Evolutionary conservation across 1,140 invertebrate genomes (phyloP), one percentile per base, ranked within the genome.

Genomic region (Whitmania pigra): DNA sequence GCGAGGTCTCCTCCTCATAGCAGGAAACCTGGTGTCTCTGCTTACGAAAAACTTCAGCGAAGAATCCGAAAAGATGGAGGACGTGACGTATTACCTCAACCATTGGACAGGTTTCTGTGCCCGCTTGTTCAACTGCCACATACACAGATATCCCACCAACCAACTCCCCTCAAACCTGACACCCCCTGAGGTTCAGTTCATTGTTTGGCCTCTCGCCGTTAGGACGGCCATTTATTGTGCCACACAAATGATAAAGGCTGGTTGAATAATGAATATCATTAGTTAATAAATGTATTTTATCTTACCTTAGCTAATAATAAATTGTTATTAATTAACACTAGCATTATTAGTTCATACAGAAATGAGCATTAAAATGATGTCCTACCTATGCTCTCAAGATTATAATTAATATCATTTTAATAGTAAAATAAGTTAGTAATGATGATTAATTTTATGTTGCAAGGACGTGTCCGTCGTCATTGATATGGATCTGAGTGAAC

Each of bases 181-280:
- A 13, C 13, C 57, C 2, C 20, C 57, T 25, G 57, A 63, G 29
- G 57, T 63, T 13, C 22, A 63, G 57, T 63, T 63, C 57, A n/a
- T 63, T 31, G 57, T 63, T 22, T 63, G 57, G 57, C 57, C 57
- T 25, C 57, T 63, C 29, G 57, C 57, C 57, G 57, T 63, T 31
- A 63, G 57, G 57, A 63, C 57, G 11, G 57, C 57, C 57, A 63
- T 63, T 20, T 63, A 63, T 63, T 63, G 57, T 31, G 57, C 57
- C 29, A 25, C 57, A 15, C 57, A 63, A 20, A 1, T 63, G 2
- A 63, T 63, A 22, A 63, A 63, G 57, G 57, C 22, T 15, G 11
- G 9, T 22, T 31, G 9, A 63, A 63, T 63, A n/a, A n/a, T 25
- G 29, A 63, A 63, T 25, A 63, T 63, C 7, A 11, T 63, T 63